These are phyloP conservation scores for Melitaea cinxia DNA, from an alignment of 1,140 invertebrate species.

Conservation along the genomic window DNA sequence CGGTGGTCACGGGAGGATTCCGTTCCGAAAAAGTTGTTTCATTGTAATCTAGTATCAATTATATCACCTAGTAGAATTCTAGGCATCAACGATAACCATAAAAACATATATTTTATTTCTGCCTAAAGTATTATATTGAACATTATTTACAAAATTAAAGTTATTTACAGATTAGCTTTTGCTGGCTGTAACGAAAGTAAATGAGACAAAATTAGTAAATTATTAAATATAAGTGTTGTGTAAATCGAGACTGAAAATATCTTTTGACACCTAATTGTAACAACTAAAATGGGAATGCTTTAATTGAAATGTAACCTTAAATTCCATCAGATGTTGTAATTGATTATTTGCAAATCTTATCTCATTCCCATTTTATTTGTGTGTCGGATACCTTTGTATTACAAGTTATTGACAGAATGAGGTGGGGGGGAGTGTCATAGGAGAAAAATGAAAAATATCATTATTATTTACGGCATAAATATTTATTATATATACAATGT, in stretches of 20 bases:
- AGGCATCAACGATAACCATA: not conserved
- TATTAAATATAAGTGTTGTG: not conserved
- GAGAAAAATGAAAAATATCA: constrained; percentile 3
- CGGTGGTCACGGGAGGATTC: no score
- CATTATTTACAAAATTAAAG: constrained; percentile 5
- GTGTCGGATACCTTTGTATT: not conserved
- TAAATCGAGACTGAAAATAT: constrained; percentile 4
- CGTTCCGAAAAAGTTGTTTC: no score
- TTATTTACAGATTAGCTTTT: constrained; percentile 6
- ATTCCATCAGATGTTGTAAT: not conserved
- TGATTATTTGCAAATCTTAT: not conserved
- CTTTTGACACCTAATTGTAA: not conserved
- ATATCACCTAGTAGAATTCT: not conserved
- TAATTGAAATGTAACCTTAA: not conserved
- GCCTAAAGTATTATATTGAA: not conserved
- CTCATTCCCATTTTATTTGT: constrained; percentile 4
- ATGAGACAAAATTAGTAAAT: not conserved
- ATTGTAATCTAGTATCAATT: no score
- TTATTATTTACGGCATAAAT: constrained; percentile 9
- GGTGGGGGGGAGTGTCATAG: not conserved
- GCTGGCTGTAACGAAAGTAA: no score
- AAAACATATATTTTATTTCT: not conserved
- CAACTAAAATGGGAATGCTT: not conserved
- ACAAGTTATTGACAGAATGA: not conserved
- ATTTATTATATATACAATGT: constrained; percentile 19